Percentiles rank a stretch among this genome's conserved stretches.
Conservation (phyloP, 1,140 invertebrate genomes). For the Zaprionus africanus region DNA sequence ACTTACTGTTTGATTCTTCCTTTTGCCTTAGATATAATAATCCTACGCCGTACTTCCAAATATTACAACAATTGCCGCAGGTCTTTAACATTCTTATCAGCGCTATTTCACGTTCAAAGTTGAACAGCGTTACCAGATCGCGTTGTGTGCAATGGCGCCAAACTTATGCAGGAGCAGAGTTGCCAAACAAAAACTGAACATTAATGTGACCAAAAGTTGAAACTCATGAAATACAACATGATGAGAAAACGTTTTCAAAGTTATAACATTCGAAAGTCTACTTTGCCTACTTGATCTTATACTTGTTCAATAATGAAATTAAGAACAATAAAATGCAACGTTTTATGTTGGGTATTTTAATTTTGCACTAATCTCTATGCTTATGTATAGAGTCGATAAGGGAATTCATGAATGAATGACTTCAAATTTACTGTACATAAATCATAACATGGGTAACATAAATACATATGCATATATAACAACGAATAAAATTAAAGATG, state of each 20-base stretch:
- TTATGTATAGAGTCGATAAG: too few species aligned
- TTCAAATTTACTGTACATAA: too few species aligned
- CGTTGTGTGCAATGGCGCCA: not conserved
- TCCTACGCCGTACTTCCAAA: not conserved
- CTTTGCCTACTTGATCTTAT: not conserved
- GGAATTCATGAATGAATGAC: too few species aligned
- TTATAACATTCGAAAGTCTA: not conserved
- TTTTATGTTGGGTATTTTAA: too few species aligned
- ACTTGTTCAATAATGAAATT: not conserved
- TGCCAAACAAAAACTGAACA: not conserved
- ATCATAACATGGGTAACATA: too few species aligned
- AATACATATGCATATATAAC: too few species aligned
- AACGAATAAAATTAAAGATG: too few species aligned
- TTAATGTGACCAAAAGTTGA: not conserved
- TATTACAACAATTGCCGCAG: not conserved
- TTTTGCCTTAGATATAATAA: not conserved
- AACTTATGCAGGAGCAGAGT: not conserved
- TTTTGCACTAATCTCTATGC: too few species aligned
- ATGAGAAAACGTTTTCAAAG: not conserved
- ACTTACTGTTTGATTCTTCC: not conserved
- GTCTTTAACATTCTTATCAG: slow-evolving; percentile 7
- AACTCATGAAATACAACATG: not conserved
- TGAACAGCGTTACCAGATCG: not conserved
- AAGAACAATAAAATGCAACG: too few species aligned
- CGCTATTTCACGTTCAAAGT: not conserved